A percentile compares a stretch with the other conserved stretches of the same genome.
These are phyloP conservation scores for Condylura cristata DNA, from an alignment of 2,113 vertebrate species.

Conservation along the genomic window DNA sequence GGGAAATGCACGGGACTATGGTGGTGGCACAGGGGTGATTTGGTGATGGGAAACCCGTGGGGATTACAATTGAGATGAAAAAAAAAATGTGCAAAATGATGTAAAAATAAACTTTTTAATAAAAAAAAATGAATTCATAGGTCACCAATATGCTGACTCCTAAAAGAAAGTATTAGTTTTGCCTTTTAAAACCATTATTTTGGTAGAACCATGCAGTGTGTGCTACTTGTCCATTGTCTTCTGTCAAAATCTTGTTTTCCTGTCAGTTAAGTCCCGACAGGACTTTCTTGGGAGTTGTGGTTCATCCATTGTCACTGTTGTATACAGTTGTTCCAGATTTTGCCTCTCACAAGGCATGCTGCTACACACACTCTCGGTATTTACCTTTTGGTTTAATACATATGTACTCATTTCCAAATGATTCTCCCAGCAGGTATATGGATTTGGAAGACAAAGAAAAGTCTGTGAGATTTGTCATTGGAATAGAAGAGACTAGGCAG, in stretches of 20 bases:
- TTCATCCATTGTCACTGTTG: background rate
- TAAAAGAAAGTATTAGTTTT: background rate
- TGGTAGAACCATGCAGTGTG: background rate
- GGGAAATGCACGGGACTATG: too few species aligned
- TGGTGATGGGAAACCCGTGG: too few species aligned
- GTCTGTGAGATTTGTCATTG: background rate
- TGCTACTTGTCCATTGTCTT: background rate
- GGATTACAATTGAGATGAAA: too few species aligned
- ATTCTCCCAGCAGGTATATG: background rate
- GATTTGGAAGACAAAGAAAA: conserved; percentile 17
- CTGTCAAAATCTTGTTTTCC: background rate
- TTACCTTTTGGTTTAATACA: background rate
- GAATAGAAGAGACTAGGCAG: background rate
- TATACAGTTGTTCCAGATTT: background rate
- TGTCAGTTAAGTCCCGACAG: background rate
- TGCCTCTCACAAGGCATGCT: background rate
- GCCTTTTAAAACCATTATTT: background rate
- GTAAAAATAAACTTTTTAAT: too few species aligned
- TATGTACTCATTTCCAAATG: background rate
- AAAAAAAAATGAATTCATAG: too few species aligned
- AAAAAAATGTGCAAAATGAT: too few species aligned
- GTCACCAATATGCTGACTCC: background rate
- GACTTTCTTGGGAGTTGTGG: background rate
- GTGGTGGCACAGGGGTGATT: too few species aligned
- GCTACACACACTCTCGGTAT: background rate